phyloP scores from a whole-genome alignment of 1,140 invertebrate species.

The Zaprionus inermis region DNA sequence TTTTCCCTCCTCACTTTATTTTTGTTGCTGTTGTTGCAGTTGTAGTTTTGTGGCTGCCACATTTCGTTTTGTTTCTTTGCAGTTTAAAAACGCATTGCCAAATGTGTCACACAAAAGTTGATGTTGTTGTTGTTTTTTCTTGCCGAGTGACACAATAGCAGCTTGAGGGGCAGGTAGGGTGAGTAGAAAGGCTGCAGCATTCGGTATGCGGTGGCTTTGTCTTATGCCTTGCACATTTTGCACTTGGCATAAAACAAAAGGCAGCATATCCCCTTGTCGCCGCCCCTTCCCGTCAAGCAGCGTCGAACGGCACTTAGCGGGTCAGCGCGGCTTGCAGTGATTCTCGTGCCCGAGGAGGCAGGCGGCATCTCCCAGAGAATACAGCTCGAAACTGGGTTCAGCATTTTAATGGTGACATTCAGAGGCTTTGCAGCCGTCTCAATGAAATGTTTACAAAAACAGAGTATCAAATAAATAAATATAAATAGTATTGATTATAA shows the following conservation, averaged over 20 bases:
- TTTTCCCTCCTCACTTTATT: conserved; percentile 55
- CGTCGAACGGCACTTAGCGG: conserved; percentile 71
- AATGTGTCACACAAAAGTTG: conserved; percentile 77
- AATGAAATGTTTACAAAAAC: too few species aligned
- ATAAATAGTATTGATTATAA: background rate
- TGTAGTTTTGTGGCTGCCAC: conserved; percentile 74
- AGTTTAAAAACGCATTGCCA: conserved; percentile 82
- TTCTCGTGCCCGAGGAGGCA: background rate
- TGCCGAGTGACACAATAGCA: conserved; percentile 58
- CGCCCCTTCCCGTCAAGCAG: background rate
- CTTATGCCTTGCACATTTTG: conserved; percentile 76
- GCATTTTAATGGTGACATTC: conserved; percentile 72
- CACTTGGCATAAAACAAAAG: conserved; percentile 71
- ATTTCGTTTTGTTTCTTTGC: conserved; percentile 77
- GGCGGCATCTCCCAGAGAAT: conserved; percentile 3
- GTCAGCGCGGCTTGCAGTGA: conserved; percentile 41
- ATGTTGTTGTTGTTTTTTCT: conserved; percentile 38
- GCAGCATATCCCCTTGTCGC: conserved; percentile 18
- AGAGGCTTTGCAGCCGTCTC: conserved; percentile 10
- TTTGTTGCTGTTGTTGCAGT: conserved; percentile 32
- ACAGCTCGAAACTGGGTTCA: conserved; percentile 66
- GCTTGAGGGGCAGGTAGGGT: conserved; percentile 2
- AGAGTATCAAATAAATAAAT: background rate
- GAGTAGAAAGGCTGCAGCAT: conserved; percentile 1
- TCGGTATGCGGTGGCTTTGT: conserved; percentile 66